A percentile compares a stretch with the other conserved stretches of the same genome.
phyloP scores from a whole-genome alignment of 1,140 invertebrate genomes.

The Drosophila bipectinata region DNA sequence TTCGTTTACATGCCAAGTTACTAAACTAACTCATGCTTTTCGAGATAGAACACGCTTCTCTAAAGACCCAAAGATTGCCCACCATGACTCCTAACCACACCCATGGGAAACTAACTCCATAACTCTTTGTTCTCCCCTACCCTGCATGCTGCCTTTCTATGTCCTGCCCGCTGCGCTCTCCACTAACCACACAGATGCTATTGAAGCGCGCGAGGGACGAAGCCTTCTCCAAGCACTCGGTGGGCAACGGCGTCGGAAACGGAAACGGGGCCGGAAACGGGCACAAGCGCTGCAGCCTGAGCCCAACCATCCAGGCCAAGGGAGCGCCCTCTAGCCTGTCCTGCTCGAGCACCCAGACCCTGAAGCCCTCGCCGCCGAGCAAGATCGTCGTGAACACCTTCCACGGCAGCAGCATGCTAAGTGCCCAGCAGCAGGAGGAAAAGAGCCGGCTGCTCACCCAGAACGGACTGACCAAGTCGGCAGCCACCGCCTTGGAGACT shows the following conservation, averaged over 20 bases:
- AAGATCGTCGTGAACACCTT: conserved; percentile 83
- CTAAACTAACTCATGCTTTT: too few relatives aligned
- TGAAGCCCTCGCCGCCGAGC: conserved; percentile 50
- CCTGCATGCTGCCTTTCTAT: conserved; percentile 17
- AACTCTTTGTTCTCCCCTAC: background rate
- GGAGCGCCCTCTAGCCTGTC: conserved; percentile 22
- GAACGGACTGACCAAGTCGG: conserved; percentile 78
- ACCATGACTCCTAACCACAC: too few relatives aligned
- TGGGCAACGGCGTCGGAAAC: conserved; percentile 10
- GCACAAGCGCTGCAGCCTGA: conserved; percentile 49
- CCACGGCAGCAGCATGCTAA: conserved; percentile 78
- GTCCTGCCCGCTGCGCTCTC: conserved; percentile 23
- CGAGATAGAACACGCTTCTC: too few relatives aligned
- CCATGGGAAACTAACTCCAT: background rate
- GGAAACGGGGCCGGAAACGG: conserved; percentile 22
- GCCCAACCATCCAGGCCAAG: conserved; percentile 28
- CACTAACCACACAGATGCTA: conserved; percentile 76
- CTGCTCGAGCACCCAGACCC: conserved; percentile 46
- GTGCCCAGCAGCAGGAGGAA: conserved; percentile 68
- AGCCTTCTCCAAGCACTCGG: conserved; percentile 41
- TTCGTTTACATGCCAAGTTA: too few relatives aligned
- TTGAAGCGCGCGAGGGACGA: conserved; percentile 82
- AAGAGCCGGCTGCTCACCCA: conserved; percentile 75
- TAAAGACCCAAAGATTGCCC: too few relatives aligned
- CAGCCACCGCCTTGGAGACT: conserved; percentile 73